Evolutionary conservation across 1,140 invertebrate species (phyloP), one percentile per base, ranked within the genome.

Genomic region (Euwallacea similis): DNA sequence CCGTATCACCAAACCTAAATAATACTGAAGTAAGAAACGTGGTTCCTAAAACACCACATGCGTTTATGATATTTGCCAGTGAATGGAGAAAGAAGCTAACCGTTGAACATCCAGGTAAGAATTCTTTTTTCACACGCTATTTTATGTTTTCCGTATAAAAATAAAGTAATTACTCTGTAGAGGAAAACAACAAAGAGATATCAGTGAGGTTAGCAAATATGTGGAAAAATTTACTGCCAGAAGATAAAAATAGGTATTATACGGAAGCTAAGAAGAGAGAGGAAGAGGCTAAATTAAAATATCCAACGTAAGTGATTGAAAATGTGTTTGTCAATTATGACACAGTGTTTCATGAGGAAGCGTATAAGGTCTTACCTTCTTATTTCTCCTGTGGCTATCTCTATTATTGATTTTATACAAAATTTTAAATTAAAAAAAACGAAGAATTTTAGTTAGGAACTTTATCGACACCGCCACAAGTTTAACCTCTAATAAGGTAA

Each of bases 51-150:
- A 83, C 84, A n/a, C 82, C 82, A n/a, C 85, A 83, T 78, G 83
- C 85, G 7, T 86, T 86, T 75, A 86, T 86, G 85, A 82, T 86
- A 42, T 86, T 85, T 76, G 83, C 83, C 0, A 83, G 84, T 73
- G 82, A 85, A 68, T 84, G 84, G 81, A 76, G 85, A 33, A 78
- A 80, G 63, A 81, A 82, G 71, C 69, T 86, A 58, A 79, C 83
- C 6, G 63, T 74, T n/a, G 76, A 84, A 72, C 75, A 84, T 80
- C 85, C 82, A 63, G 74, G 69, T 71, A 64, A 56, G 55, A 61
- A 66, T 71, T n/a, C 21, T 33, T 33, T 33, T 33, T 33, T 33
- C 4, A 33, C 21, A 33, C 6, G 44, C 13, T 13, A 50, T 10
- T 50, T 50, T 50, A 50, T 50, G 2, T 50, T 50, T 50, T 50